Conservation (phyloP, 2,888 invertebrate species). For the Calliopum simillimum region DNA sequence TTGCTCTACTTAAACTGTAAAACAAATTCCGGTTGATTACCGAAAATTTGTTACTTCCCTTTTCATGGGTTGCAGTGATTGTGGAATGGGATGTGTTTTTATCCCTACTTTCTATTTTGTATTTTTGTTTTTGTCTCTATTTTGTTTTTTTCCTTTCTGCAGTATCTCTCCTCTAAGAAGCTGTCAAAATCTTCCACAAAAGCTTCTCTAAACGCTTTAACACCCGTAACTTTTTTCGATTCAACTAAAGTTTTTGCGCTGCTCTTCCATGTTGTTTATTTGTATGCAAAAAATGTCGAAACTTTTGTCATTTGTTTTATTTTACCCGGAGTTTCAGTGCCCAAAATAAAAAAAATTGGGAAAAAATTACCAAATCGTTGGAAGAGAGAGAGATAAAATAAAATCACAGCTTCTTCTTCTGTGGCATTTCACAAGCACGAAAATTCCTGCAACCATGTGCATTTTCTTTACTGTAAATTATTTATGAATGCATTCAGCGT, state of each 20-base stretch:
- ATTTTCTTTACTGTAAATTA: slow-evolving; percentile 10
- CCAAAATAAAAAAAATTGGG: no score
- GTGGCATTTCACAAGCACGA: no score
- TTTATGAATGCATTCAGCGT: slow-evolving; percentile 29
- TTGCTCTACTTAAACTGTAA: no score
- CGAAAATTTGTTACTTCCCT: neutral
- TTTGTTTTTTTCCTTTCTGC: neutral
- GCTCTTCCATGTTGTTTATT: neutral
- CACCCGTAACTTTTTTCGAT: neutral
- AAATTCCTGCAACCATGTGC: no score
- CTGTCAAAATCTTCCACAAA: neutral
- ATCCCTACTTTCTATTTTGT: no score
- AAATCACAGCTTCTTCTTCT: no score
- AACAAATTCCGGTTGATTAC: slow-evolving; percentile 22
- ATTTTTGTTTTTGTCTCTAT: slow-evolving; percentile 1
- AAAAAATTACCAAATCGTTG: no score
- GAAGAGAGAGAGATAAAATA: no score
- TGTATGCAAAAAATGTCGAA: slow-evolving; percentile 17
- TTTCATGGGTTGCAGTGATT: no score
- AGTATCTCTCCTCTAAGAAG: neutral
- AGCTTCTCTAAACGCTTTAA: slow-evolving; percentile 18
- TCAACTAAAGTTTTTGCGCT: neutral
- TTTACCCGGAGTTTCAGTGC: no score
- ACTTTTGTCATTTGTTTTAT: slow-evolving; percentile 22
- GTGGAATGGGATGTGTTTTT: no score